These are phyloP conservation scores for Zelostemma sp. DNA, from an alignment of 1,140 invertebrate genomes.

Conservation along the genomic window DNA sequence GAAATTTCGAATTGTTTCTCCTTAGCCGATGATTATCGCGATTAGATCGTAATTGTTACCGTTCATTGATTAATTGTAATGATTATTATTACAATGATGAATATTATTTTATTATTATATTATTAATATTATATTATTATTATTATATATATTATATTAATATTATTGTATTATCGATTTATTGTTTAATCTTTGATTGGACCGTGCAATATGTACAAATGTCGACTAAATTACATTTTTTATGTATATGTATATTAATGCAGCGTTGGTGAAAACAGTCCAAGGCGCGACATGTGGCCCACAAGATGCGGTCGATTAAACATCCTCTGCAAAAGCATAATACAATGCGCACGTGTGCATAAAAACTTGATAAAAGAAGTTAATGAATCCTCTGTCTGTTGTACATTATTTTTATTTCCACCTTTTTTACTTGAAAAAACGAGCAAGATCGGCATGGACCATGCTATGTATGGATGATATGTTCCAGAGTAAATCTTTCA, in stretches of 20 bases:
- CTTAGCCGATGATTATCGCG: constrained; percentile 42
- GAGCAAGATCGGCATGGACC: constrained; percentile 64
- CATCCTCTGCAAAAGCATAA: constrained; percentile 36
- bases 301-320: constrained; percentile 12
- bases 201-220: constrained; percentile 66
- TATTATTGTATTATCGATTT: constrained; percentile 58
- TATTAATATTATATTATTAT: constrained; percentile 51
- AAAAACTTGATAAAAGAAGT: constrained; percentile 44
- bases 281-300: not conserved
- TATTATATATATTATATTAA: constrained; percentile 56
- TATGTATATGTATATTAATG: constrained; percentile 50
- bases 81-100: constrained; percentile 44
- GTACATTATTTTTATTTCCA: constrained; percentile 70
- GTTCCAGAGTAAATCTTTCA: constrained; percentile 67
- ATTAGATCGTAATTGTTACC: constrained; percentile 54
- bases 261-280: constrained; percentile 19
- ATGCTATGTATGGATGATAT: constrained; percentile 68
- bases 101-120: constrained; percentile 50
- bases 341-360: constrained; percentile 29
- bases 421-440: constrained; percentile 67
- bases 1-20: constrained; percentile 39
- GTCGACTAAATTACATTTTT: constrained; percentile 59
- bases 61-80: constrained; percentile 53
- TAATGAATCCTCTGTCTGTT: constrained; percentile 62
- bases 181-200: constrained; percentile 61